phyloP scores from a whole-genome alignment of 1,140 invertebrate species.

The Lycorma delicatula region DNA sequence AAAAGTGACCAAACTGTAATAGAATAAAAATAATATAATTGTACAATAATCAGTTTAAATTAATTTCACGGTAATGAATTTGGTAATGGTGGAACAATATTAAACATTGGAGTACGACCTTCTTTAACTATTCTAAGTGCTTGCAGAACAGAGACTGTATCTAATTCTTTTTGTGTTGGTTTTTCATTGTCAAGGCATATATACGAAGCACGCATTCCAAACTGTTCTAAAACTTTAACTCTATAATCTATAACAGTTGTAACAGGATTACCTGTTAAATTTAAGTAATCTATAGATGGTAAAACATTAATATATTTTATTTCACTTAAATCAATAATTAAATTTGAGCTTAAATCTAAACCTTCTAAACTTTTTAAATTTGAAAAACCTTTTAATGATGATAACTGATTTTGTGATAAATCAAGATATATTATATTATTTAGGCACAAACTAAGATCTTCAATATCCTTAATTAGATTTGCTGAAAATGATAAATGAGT shows the following conservation, averaged over 20 bases:
- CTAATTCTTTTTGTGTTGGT: slow-evolving; percentile 77
- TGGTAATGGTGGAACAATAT: slow-evolving; percentile 5
- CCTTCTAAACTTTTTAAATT: slow-evolving; percentile 77
- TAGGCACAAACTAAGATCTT: slow-evolving; percentile 72
- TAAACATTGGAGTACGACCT: slow-evolving; percentile 39
- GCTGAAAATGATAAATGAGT: slow-evolving; percentile 66
- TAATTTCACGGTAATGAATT: slow-evolving; percentile 8
- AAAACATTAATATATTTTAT: slow-evolving; percentile 67
- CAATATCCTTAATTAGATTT: slow-evolving; percentile 59
- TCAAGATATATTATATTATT: slow-evolving; percentile 84
- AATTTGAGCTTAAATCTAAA: slow-evolving; percentile 80
- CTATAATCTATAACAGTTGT: slow-evolving; percentile 81
- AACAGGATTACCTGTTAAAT: slow-evolving; percentile 82
- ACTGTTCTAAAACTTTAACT: slow-evolving; percentile 76
- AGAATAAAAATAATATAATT: too few species aligned
- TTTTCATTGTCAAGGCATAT: slow-evolving; percentile 80
- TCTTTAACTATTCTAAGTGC: slow-evolving; percentile 65
- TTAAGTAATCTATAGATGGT: slow-evolving; percentile 77
- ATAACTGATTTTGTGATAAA: slow-evolving; percentile 77
- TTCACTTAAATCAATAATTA: slow-evolving; percentile 69
- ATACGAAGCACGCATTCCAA: slow-evolving; percentile 64
- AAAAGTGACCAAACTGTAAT: too few species aligned
- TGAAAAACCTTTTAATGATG: slow-evolving; percentile 62
- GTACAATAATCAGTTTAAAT: too few species aligned
- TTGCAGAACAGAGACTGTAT: slow-evolving; percentile 81